Conservation (phyloP, 2,888 invertebrate genomes). For the Anagyrus pseudococci region DNA sequence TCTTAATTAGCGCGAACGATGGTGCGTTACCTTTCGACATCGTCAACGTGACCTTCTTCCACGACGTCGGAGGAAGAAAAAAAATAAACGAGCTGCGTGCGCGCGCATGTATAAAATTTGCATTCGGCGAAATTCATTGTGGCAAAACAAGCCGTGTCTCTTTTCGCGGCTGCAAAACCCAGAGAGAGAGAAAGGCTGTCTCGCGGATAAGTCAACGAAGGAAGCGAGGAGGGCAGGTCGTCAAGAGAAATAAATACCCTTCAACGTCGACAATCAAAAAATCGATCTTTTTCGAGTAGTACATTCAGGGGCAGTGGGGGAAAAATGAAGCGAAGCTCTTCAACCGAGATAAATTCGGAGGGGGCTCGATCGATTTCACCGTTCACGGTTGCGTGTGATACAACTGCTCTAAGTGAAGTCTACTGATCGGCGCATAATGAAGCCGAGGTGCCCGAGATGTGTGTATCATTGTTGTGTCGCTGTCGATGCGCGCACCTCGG, state of each 20-base stretch:
- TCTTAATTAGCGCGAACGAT: conserved; percentile 14
- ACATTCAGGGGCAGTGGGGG: neutral
- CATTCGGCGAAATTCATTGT: conserved; percentile 20
- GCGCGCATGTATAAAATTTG: conserved; percentile 4
- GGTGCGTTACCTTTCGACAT: neutral
- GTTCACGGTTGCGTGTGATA: neutral
- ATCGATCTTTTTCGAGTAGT: conserved; percentile 16
- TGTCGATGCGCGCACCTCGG: conserved; percentile 31
- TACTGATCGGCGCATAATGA: conserved; percentile 11
- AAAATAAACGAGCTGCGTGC: neutral
- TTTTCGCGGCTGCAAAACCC: neutral
- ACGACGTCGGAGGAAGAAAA: neutral
- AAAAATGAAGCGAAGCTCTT: conserved; percentile 12
- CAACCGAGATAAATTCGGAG: conserved; percentile 27
- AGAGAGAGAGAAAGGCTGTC: neutral
- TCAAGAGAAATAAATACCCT: conserved; percentile 19
- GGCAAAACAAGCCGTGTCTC: neutral
- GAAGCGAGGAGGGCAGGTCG: neutral
- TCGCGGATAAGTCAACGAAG: neutral
- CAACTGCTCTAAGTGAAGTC: neutral
- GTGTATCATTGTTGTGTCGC: conserved; percentile 28
- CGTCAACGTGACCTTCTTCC: neutral
- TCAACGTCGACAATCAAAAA: conserved; percentile 27
- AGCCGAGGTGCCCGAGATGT: conserved; percentile 3
- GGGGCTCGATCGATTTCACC: conserved; percentile 24